A percentile compares a stretch with the other conserved stretches of the same genome.
Evolutionary conservation across 2,888 invertebrate species (phyloP).

Genomic region (Acanthosoma haemorrhoidale): DNA sequence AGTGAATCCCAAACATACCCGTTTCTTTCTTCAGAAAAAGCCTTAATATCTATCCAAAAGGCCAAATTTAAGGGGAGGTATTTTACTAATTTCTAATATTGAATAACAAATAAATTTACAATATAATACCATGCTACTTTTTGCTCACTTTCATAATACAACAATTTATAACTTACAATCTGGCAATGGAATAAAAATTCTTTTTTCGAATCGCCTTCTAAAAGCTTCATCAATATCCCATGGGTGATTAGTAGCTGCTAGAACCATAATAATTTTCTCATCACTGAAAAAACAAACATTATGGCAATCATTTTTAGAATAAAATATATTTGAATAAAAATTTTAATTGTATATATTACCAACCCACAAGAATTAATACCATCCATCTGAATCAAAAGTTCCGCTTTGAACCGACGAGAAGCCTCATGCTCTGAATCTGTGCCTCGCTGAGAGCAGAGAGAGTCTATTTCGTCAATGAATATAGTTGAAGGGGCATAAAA

Average conservation of each 20-base stretch:
- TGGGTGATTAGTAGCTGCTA: constrained; percentile 87
- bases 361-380: constrained; percentile 63
- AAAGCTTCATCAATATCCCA: constrained; percentile 90
- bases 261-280: constrained; percentile 70
- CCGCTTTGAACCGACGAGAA: constrained; percentile 76
- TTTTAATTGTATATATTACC: constrained; percentile 42
- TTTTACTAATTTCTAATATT: no score
- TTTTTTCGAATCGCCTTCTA: constrained; percentile 75
- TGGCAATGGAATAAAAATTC: constrained; percentile 82
- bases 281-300: constrained; percentile 34
- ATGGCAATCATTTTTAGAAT: background rate
- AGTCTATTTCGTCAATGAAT: constrained; percentile 87
- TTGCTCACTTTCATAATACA: no score
- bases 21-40: no score
- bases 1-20: no score
- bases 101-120: no score
- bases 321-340: no score
- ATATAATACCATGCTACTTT: no score
- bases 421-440: constrained; percentile 85
- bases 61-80: no score
- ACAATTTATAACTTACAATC: constrained; percentile 54
- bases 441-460: constrained; percentile 74
- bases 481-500: constrained; percentile 86
- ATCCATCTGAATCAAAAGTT: constrained; percentile 86
- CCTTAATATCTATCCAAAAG: no score